phyloP scores from a whole-genome alignment of 2,113 vertebrate species.

The Mugil cephalus region DNA sequence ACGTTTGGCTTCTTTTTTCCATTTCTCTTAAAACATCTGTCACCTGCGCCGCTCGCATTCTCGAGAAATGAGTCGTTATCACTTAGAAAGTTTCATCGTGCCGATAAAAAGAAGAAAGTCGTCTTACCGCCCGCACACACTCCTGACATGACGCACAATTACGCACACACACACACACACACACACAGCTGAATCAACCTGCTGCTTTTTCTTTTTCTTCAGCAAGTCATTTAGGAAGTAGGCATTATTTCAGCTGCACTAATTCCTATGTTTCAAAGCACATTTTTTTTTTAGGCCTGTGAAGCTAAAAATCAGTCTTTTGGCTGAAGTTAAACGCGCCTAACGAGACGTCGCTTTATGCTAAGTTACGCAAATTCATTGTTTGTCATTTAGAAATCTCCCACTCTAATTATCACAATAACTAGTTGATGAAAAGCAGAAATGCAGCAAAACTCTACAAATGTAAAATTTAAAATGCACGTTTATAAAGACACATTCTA shows the following conservation, averaged over 20 bases:
- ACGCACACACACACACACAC: conserved; percentile 13
- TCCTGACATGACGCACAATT: not conserved
- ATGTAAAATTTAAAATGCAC: too few relatives aligned
- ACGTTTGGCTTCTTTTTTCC: conserved; percentile 39
- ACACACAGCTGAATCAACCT: conserved; percentile 20
- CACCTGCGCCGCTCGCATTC: conserved; percentile 46
- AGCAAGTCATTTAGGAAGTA: not conserved
- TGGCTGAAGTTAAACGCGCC: too few relatives aligned
- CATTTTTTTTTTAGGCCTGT: too few relatives aligned
- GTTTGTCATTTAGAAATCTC: too few relatives aligned
- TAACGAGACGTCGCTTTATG: too few relatives aligned
- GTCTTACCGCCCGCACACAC: conserved; percentile 8
- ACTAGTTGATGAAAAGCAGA: too few relatives aligned
- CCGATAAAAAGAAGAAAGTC: conserved; percentile 21
- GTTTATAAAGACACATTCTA: too few relatives aligned
- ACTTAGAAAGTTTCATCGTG: conserved; percentile 18
- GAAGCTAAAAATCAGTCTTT: too few relatives aligned
- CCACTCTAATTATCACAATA: too few relatives aligned
- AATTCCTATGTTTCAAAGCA: too few relatives aligned
- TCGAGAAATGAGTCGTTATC: conserved; percentile 41
- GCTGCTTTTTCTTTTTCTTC: not conserved
- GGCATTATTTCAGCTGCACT: not conserved
- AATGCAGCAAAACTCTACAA: too few relatives aligned
- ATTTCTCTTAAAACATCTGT: conserved; percentile 51
- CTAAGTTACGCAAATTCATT: too few relatives aligned